Evolutionary conservation across 2,888 invertebrate species (phyloP), one percentile per base, ranked within the genome.

Genomic region (Electrophaes corylata): DNA sequence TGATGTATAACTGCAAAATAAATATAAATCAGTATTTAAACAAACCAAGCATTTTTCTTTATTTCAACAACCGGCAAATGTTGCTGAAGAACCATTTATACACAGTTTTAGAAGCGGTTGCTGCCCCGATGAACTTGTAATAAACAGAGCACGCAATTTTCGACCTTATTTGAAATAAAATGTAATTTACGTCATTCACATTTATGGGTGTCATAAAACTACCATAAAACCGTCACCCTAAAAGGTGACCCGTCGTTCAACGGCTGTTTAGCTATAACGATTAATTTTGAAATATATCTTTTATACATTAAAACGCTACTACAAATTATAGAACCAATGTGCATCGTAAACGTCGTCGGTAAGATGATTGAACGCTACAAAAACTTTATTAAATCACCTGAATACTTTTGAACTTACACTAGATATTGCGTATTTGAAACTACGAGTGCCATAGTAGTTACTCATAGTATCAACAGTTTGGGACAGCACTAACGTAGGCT

Each of bases 1-100:
- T 1, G 78, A 64, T 29, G 66, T 47, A 64, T 90, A 91, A 59
- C 91, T 91, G 79, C n/a, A 72, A 74, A 62, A 44, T 26, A 67
- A 49, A 53, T 18, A 31, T 29, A 0, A 29, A 29, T 18, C 12
- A 20, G 11, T 10, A 8, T 8, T n/a, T 3, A 10, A 19, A 40
- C 10, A 16, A 39, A 8, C 16, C 39, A 1, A 40, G 2, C 2
- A 10, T 29, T 12, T 35, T 35, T 5, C 6, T 5, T 14, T 5
- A 35, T 35, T 31, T n/a, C 5, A 5, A 14, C 12, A 35, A 12
- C 4, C 4, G 5, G 33, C 3, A 12, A 4, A 12, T 12, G 1
- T n/a, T 6, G 12, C 2, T 12, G 4, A 35, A 12, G 33, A 35
- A 12, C 33, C 33, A 35, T 12, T 29, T 2, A 35, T 12, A 12